These are phyloP conservation scores for Notocelia uddmanniana DNA, from an alignment of 2,888 invertebrate genomes.

Conservation along the genomic window DNA sequence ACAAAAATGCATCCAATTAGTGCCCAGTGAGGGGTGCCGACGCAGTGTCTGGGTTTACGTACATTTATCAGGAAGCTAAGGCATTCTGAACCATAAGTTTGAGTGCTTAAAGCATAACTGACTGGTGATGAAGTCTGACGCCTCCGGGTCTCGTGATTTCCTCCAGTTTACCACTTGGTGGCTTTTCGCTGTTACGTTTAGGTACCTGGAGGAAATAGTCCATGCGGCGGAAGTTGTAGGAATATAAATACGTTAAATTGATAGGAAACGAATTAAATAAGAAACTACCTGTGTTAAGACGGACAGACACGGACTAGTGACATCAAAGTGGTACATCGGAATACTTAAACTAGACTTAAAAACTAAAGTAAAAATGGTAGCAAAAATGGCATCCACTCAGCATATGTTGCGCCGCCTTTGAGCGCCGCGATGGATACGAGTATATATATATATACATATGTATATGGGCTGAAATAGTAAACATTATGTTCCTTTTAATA, in stretches of 20 bases:
- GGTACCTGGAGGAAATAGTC: conserved; percentile 13
- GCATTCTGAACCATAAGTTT: conserved; percentile 4
- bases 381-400: too few relatives aligned
- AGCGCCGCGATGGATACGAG: too few relatives aligned
- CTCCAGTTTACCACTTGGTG: conserved; percentile 21
- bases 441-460: too few relatives aligned
- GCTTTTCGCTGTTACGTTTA: conserved; percentile 3
- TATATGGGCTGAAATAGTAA: too few relatives aligned
- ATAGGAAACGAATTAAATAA: not conserved
- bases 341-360: too few relatives aligned
- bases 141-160: conserved; percentile 23
- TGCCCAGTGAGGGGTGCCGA: conserved; percentile 33
- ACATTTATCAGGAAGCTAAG: not conserved
- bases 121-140: conserved; percentile 1
- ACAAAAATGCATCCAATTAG: conserved; percentile 35
- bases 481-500: too few relatives aligned
- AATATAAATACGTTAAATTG: not conserved
- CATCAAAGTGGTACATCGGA: too few relatives aligned
- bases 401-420: too few relatives aligned
- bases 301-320: too few relatives aligned
- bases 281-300: not conserved
- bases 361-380: too few relatives aligned
- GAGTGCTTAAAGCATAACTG: not conserved
- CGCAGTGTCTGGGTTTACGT: conserved; percentile 18
- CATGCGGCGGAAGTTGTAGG: not conserved